Evolutionary conservation across 1,140 invertebrate species (phyloP).

Genomic region (Drosophila cardini): DNA sequence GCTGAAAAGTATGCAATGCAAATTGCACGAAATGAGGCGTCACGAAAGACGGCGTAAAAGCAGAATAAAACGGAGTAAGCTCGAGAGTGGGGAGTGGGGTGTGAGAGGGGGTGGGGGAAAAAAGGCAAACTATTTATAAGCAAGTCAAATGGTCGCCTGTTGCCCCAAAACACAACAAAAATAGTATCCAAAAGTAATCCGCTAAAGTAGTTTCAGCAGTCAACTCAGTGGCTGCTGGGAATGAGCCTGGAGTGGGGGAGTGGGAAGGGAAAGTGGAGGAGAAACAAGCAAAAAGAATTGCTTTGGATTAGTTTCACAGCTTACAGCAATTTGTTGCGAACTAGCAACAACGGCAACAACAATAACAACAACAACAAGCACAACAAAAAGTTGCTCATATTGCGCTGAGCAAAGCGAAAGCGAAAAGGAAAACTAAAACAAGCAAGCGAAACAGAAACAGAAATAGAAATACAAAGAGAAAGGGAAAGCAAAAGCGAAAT

Average conservation of each 20-base stretch:
- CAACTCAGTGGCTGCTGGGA: background rate
- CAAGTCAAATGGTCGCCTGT: slow-evolving; percentile 51
- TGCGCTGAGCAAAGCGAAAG: slow-evolving; percentile 51
- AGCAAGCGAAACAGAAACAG: background rate
- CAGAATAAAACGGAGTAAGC: background rate
- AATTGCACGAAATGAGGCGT: slow-evolving; percentile 29
- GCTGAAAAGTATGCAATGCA: slow-evolving; percentile 48
- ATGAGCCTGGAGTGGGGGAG: background rate
- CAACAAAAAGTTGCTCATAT: slow-evolving; percentile 72
- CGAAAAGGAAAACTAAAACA: slow-evolving; percentile 32
- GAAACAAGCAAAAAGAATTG: slow-evolving; percentile 42
- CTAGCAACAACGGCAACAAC: slow-evolving; percentile 41
- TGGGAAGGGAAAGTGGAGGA: background rate
- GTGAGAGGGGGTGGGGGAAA: background rate
- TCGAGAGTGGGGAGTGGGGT: background rate
- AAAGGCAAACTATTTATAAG: slow-evolving; percentile 35
- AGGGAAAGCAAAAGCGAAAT: slow-evolving; percentile 40
- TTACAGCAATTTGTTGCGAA: slow-evolving; percentile 81
- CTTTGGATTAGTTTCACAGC: slow-evolving; percentile 77
- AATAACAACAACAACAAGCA: slow-evolving; percentile 32
- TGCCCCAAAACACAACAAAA: slow-evolving; percentile 39
- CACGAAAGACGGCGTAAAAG: slow-evolving; percentile 3
- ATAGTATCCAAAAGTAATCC: slow-evolving; percentile 74
- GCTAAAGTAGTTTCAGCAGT: slow-evolving; percentile 70
- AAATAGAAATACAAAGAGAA: background rate